phyloP scores from a whole-genome alignment of 2,113 vertebrate genomes.

The Eolophus roseicapilla region DNA sequence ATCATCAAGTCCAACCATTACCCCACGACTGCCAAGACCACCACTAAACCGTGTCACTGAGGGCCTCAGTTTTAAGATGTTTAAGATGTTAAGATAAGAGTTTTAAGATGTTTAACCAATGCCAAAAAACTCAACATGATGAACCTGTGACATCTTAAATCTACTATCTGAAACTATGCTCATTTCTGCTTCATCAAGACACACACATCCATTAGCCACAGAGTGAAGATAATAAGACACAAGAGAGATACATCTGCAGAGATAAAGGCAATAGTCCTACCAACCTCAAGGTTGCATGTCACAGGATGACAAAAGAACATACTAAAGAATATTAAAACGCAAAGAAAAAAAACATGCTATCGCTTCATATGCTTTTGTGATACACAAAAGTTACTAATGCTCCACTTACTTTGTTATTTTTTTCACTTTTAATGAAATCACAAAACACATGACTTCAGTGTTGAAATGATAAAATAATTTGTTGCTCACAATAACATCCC shows the following conservation, averaged over 20 bases:
- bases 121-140: not conserved
- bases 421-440: not conserved
- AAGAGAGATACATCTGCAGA: not conserved
- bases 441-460: not conserved
- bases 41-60: not conserved
- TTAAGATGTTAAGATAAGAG: not conserved
- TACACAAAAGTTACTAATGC: not conserved
- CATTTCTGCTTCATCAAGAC: not conserved
- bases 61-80: not conserved
- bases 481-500: not conserved
- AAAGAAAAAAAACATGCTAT: accelerated
- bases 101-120: not conserved
- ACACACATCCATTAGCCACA: accelerated
- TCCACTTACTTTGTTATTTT: not conserved
- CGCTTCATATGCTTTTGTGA: not conserved
- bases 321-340: not conserved
- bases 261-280: too few species aligned
- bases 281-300: not conserved
- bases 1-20: not conserved
- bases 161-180: not conserved
- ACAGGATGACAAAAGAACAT: not conserved
- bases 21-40: not conserved
- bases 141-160: not conserved
- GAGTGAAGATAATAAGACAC: not conserved
- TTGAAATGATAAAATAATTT: not conserved